Conservation (phyloP, 2,113 vertebrate species). For the Henicopernis longicauda region DNA sequence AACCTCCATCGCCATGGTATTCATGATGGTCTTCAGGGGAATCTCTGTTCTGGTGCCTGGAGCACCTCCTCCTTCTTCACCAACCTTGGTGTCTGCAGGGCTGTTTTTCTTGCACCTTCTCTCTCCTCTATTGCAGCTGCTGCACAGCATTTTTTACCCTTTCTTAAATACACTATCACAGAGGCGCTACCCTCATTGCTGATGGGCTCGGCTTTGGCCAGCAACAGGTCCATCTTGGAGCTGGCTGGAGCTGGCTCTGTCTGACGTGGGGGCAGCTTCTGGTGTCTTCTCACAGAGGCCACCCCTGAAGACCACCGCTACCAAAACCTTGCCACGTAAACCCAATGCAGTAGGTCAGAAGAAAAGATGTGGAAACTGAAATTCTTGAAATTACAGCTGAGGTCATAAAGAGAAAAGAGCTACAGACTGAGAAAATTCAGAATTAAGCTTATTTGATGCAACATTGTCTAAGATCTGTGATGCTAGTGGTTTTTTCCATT, state of each 20-base stretch:
- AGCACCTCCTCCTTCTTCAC: neutral
- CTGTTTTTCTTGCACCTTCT: neutral
- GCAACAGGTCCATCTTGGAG: neutral
- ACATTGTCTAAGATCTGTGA: neutral
- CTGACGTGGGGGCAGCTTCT: neutral
- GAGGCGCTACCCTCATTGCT: neutral
- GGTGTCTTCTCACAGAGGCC: neutral
- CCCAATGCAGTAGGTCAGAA: neutral
- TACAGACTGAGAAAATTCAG: neutral
- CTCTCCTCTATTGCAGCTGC: neutral
- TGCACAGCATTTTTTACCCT: neutral
- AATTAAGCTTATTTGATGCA: neutral
- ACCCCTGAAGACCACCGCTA: neutral
- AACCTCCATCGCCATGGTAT: accelerated
- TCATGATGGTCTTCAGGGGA: neutral
- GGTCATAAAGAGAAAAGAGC: neutral
- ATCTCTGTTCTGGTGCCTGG: neutral
- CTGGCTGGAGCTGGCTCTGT: neutral
- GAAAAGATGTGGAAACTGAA: neutral
- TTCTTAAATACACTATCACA: neutral
- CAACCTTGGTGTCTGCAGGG: neutral
- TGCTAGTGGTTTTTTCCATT: neutral
- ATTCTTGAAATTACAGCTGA: neutral
- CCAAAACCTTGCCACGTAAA: neutral
- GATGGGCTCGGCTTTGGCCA: neutral